phyloP scores from a whole-genome alignment of 1,140 invertebrate genomes.

The Hyles vespertilio region DNA sequence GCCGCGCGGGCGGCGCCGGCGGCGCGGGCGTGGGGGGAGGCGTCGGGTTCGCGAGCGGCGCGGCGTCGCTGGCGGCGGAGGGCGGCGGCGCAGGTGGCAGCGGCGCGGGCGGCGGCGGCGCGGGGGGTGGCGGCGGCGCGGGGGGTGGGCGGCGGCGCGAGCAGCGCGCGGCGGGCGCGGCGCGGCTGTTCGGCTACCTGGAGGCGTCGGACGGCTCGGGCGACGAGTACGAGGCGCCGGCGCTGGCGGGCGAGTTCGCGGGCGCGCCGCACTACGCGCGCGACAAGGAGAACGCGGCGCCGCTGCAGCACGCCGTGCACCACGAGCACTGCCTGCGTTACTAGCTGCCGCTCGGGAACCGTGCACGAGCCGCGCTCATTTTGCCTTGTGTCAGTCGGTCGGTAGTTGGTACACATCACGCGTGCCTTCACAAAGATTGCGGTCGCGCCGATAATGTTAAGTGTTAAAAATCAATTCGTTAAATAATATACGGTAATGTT shows the following conservation, averaged over 20 bases:
- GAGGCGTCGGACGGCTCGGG: slow-evolving; percentile 78
- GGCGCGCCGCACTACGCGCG: slow-evolving; percentile 52
- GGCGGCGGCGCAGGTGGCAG: slow-evolving; percentile 21
- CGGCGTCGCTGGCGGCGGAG: slow-evolving; percentile 17
- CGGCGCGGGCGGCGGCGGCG: slow-evolving; percentile 22
- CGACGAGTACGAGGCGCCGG: slow-evolving; percentile 61
- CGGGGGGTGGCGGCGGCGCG: slow-evolving; percentile 18
- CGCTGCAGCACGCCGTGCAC: slow-evolving; percentile 59
- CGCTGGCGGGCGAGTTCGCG: slow-evolving; percentile 36
- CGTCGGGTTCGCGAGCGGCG: slow-evolving; percentile 18
- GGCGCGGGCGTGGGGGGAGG: slow-evolving; percentile 12
- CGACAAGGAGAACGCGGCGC: slow-evolving; percentile 74
- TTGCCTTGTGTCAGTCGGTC: no score
- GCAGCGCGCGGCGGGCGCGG: slow-evolving; percentile 74
- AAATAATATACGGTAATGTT: slow-evolving; percentile 18
- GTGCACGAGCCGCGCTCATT: background rate
- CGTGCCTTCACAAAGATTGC: background rate
- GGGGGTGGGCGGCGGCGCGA: slow-evolving; percentile 33
- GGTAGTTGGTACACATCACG: background rate
- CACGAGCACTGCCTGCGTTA: slow-evolving; percentile 68
- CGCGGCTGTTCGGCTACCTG: slow-evolving; percentile 77
- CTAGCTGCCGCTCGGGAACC: slow-evolving; percentile 18
- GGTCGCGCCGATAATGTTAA: slow-evolving; percentile 2
- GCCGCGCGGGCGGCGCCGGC: slow-evolving; percentile 20
- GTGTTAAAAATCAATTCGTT: slow-evolving; percentile 15